Base-by-base conservation (phyloP, 2,888 invertebrate genomes). In the Dione vanillae region DNA sequence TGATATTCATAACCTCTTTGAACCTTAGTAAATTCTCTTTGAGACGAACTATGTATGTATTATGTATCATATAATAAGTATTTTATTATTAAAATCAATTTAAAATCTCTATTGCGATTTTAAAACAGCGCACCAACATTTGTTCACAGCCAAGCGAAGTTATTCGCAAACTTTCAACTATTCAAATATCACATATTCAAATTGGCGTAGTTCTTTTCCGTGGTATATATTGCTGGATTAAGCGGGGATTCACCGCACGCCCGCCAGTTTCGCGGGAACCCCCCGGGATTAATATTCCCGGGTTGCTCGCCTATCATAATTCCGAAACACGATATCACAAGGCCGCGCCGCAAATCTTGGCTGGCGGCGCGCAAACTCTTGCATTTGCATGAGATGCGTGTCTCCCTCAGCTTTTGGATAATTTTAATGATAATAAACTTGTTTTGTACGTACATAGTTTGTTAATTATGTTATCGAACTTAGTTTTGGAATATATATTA, bases 271-370 rank as follows among this genome's bases (percentile, higher is more conserved):
- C 69, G 65, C 69, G 75, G 73, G 73, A 72, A 81, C n/a, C 78
- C 78, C 74, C 78, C 49, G 80, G 81, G 80, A 84, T 90, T 87
- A 87, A 85, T 87, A 88, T 88, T 89, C 88, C 84, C 84, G 72
- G 72, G 78, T 80, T 82, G 81, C 79, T 70, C 69, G 70, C 77
- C 84, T 82, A 85, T 88, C 84, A 86, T 88, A 87, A 86, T 85
- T 84, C 82, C 79, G 80, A 82, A 85, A 86, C 83, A 84, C 79
- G 83, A 82, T 84, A 87, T 83, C 85, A 85, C 82, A 85, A 83
- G 81, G 81, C 79, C 78, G 77, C 77, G 75, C 82, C 82, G 81
- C 88, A 86, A 86, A 86, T 87, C 87, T 87, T 84, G 77, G 83
- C 79, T 80, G 78, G 81, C 76, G 82, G 84, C 79, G 80, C 83